A percentile compares a stretch with the other conserved stretches of the same genome.
Conservation (phyloP, 2,113 vertebrate species). For the Misgurnus mizolepis region DNA sequence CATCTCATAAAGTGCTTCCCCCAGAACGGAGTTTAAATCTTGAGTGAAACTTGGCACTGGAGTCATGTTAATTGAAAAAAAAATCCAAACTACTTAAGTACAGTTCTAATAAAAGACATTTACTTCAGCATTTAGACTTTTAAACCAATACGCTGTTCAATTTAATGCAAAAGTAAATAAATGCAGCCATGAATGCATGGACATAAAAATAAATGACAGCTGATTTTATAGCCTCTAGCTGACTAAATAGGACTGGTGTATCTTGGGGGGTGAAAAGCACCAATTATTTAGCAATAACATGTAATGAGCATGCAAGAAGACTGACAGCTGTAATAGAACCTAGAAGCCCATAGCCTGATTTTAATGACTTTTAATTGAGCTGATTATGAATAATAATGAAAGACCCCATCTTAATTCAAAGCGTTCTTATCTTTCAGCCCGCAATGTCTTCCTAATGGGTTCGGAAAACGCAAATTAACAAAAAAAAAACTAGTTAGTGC, state of each 20-base stretch:
- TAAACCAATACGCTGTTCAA: not conserved
- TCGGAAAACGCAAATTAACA: conserved; percentile 7
- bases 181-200: not conserved
- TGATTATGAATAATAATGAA: conserved; percentile 69
- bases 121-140: not conserved
- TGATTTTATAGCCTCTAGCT: not conserved
- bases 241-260: not conserved
- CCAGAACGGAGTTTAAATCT: not conserved
- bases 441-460: not conserved
- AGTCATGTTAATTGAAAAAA: conserved; percentile 2
- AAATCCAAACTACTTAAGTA: not conserved
- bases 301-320: conserved; percentile 64
- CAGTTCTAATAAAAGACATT: not conserved
- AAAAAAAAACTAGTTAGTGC: not conserved
- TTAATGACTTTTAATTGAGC: conserved; percentile 76
- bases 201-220: not conserved
- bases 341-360: conserved; percentile 65
- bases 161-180: not conserved
- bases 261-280: conserved; percentile 58
- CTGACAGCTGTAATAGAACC: conserved; percentile 73
- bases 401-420: conserved; percentile 43
- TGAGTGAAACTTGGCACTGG: conserved; percentile 5
- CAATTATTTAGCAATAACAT: conserved; percentile 69
- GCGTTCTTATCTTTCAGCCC: conserved; percentile 23
- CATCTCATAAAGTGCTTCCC: conserved; percentile 22